Evolutionary conservation across 2,797 vertebrate genomes (phyloP).

Genomic region (Heterohyrax brucei): DNA sequence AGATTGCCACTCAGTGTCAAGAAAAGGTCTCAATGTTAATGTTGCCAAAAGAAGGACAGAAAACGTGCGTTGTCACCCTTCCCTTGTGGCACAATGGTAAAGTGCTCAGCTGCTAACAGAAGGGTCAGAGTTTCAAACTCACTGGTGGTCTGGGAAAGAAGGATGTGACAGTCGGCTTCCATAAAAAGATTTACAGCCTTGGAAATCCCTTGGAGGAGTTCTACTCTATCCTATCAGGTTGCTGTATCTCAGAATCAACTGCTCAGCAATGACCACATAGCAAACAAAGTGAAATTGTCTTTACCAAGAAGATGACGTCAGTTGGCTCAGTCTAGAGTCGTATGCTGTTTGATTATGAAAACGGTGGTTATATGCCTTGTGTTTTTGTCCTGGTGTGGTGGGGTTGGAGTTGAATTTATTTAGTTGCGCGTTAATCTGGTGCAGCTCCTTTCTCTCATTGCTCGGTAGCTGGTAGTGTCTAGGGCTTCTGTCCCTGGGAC

Average conservation of each 20-base stretch:
- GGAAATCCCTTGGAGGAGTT: no score
- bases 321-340: neutral
- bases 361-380: neutral
- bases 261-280: neutral
- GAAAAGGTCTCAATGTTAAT: slow-evolving; percentile 29
- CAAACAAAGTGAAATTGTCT: slow-evolving; percentile 6
- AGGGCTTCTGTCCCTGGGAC: neutral
- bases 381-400: neutral
- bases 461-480: neutral
- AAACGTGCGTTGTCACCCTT: neutral
- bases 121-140: no score
- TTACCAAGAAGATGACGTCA: neutral
- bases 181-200: no score
- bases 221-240: no score
- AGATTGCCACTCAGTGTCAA: neutral
- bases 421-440: neutral
- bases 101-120: no score
- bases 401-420: neutral
- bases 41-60: neutral
- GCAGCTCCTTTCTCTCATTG: neutral
- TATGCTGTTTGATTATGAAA: neutral
- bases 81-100: no score
- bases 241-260: no score
- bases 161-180: no score
- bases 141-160: no score